These are phyloP conservation scores for Ectropis crepuscularia DNA, from an alignment of 2,888 invertebrate genomes.

Conservation along the genomic window DNA sequence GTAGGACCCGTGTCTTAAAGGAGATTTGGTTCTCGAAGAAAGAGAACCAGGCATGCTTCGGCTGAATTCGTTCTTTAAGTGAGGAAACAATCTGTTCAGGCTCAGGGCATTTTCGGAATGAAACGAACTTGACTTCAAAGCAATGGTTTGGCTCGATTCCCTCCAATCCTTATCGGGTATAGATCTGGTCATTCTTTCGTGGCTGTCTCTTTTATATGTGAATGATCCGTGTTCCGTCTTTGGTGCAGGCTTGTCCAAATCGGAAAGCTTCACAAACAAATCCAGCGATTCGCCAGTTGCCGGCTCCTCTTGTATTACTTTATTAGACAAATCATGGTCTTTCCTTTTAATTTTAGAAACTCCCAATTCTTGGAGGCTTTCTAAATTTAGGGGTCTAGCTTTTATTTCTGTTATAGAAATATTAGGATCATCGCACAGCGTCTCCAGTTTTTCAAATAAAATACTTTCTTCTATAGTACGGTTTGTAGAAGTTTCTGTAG, in stretches of 20 bases:
- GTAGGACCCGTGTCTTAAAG: slow-evolving; percentile 54
- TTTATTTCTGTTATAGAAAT: slow-evolving; percentile 73
- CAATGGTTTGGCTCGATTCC: slow-evolving; percentile 75
- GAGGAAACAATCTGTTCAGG: slow-evolving; percentile 86
- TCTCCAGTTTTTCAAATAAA: slow-evolving; percentile 48
- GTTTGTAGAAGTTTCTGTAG: not conserved
- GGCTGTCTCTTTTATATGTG: slow-evolving; percentile 53
- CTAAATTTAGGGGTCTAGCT: slow-evolving; percentile 38
- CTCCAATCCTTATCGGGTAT: slow-evolving; percentile 89
- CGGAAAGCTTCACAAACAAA: slow-evolving; percentile 90
- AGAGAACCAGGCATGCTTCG: slow-evolving; percentile 76
- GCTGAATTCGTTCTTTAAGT: slow-evolving; percentile 80
- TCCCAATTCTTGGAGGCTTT: slow-evolving; percentile 2
- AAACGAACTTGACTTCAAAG: slow-evolving; percentile 86
- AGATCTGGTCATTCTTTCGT: slow-evolving; percentile 87
- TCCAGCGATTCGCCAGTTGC: slow-evolving; percentile 48
- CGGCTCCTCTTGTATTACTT: slow-evolving; percentile 49
- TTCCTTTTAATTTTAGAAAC: slow-evolving; percentile 26
- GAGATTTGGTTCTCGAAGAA: slow-evolving; percentile 62
- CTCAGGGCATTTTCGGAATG: slow-evolving; percentile 84
- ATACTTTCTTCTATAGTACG: slow-evolving; percentile 4
- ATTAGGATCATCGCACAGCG: slow-evolving; percentile 70
- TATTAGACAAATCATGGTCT: slow-evolving; percentile 3
- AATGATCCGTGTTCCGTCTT: slow-evolving; percentile 61
- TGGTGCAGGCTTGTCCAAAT: slow-evolving; percentile 86